Conservation (phyloP, 1,140 invertebrate genomes). For the Ceratosolen fusciceps region DNA sequence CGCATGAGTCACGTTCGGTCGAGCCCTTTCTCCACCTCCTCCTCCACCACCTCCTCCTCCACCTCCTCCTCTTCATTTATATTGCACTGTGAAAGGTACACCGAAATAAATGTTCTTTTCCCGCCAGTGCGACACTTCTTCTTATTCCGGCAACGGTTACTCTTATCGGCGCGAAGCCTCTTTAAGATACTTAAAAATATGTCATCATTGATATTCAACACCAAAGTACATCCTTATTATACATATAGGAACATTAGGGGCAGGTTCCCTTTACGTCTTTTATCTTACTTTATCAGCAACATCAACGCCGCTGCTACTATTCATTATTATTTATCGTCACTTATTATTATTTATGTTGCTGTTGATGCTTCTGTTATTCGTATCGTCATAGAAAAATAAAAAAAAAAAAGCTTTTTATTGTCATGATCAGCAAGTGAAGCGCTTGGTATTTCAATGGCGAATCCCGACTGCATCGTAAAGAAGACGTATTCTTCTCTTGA, state of each 20-base stretch:
- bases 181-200: background rate
- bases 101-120: background rate
- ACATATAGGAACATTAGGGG: background rate
- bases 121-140: background rate
- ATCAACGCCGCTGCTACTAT: background rate
- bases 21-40: conserved; percentile 17
- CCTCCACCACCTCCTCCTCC: background rate
- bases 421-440: no score
- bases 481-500: background rate
- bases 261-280: background rate
- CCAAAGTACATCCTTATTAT: background rate
- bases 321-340: no score
- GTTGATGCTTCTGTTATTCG: no score
- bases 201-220: background rate
- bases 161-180: background rate
- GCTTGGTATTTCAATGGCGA: no score
- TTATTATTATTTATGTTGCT: no score
- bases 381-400: no score
- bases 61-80: background rate
- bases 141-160: background rate
- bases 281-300: background rate
- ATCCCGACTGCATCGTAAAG: no score
- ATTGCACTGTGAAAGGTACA: conserved; percentile 12
- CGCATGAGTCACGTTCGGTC: conserved; percentile 19
- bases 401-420: no score